These are phyloP conservation scores for Microcebus ravelobensis DNA, from an alignment of 2,113 vertebrate species.

Conservation along the genomic window DNA sequence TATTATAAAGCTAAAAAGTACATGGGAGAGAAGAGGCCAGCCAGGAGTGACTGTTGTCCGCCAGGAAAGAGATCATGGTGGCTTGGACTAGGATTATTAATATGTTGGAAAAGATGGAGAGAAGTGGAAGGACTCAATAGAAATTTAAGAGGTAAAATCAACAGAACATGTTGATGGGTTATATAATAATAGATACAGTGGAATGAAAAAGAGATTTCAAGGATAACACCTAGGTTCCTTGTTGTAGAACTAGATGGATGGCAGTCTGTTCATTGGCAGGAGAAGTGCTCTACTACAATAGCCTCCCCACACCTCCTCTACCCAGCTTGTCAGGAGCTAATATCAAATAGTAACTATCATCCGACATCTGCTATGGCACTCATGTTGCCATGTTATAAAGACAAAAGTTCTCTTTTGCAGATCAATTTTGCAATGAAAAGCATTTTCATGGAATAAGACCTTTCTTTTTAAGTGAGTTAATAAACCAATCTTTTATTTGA, in stretches of 20 bases:
- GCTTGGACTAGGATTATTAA: not conserved
- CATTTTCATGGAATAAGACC: not conserved
- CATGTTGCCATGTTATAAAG: not conserved
- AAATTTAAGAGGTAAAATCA: not conserved
- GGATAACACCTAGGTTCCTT: not conserved
- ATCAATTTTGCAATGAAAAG: conserved; percentile 6
- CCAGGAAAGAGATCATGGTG: not conserved
- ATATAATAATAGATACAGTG: not conserved
- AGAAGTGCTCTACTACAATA: not conserved
- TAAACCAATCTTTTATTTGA: not conserved
- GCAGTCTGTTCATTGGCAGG: too few species aligned
- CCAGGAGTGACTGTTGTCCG: not conserved
- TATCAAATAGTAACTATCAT: not conserved
- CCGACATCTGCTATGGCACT: not conserved
- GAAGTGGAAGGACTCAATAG: not conserved
- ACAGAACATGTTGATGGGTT: not conserved
- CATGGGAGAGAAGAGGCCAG: not conserved
- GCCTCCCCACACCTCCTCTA: not conserved
- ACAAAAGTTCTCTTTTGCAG: conserved; percentile 8
- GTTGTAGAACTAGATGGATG: not conserved
- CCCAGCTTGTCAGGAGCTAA: not conserved
- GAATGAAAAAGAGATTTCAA: not conserved
- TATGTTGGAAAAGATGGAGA: not conserved
- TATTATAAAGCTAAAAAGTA: not conserved
- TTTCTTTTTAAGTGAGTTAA: not conserved